A percentile compares a stretch with the other conserved stretches of the same genome.
phyloP scores from a whole-genome alignment of 2,113 vertebrate genomes.

The Gobio gobio region DNA sequence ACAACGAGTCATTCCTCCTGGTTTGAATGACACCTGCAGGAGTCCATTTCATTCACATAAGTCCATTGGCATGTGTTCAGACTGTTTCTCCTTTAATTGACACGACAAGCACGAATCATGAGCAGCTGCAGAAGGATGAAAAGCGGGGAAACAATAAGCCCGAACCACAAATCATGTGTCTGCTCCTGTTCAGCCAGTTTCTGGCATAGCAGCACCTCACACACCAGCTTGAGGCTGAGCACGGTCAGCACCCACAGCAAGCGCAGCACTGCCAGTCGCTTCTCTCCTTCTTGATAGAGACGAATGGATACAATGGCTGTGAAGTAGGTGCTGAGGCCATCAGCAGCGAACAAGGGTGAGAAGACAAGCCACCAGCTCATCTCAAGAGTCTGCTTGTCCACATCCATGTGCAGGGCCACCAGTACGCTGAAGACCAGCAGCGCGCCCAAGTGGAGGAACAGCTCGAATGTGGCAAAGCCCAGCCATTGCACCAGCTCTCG shows the following conservation, averaged over 20 bases:
- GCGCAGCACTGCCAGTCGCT: conserved; percentile 90
- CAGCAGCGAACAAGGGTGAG: conserved; percentile 91
- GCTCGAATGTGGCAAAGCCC: conserved; percentile 94
- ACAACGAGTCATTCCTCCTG: neutral
- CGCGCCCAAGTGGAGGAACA: conserved; percentile 88
- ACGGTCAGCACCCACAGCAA: conserved; percentile 97
- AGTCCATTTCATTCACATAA: conserved; percentile 6
- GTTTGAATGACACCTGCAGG: conserved; percentile 1
- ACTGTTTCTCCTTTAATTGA: conserved; percentile 78
- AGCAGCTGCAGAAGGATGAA: conserved; percentile 97
- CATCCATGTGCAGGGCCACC: conserved; percentile 86
- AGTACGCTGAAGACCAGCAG: conserved; percentile 89
- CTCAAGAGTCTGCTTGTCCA: conserved; percentile 74
- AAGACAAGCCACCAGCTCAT: conserved; percentile 95
- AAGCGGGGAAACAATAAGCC: conserved; percentile 91
- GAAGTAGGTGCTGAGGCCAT: conserved; percentile 97
- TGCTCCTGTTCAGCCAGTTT: conserved; percentile 87
- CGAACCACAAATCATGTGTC: conserved; percentile 89
- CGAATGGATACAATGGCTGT: conserved; percentile 96
- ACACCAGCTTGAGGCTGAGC: conserved; percentile 97
- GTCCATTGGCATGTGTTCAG: conserved; percentile 2
- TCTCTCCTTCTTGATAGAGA: conserved; percentile 97
- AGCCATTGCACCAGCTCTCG: conserved; percentile 97
- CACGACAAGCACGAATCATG: conserved; percentile 95
- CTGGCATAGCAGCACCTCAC: conserved; percentile 96